phyloP scores from a whole-genome alignment of 2,888 invertebrate genomes.

The Chromoteleia sp. region DNA sequence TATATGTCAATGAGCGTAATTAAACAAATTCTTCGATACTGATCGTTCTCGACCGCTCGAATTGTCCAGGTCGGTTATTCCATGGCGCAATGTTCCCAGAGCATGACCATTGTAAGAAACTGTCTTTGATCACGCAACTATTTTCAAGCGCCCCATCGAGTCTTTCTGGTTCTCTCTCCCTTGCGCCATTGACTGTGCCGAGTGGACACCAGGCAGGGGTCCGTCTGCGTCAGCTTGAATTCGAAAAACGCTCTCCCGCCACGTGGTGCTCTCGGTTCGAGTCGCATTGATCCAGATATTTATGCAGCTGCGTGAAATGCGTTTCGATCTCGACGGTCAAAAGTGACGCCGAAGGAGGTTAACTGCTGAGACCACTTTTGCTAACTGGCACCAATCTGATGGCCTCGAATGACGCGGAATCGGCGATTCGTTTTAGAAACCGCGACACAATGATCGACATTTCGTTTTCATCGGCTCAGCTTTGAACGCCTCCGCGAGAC shows the following conservation, averaged over 20 bases:
- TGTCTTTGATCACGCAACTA: conserved; percentile 49
- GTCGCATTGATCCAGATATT: conserved; percentile 52
- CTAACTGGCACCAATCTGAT: neutral
- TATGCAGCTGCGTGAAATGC: conserved; percentile 35
- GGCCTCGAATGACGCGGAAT: neutral
- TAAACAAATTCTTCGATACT: neutral
- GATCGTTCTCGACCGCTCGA: neutral
- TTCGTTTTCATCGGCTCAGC: conserved; percentile 29
- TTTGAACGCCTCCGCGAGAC: conserved; percentile 23
- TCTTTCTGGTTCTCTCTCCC: conserved; percentile 57
- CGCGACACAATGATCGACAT: conserved; percentile 32
- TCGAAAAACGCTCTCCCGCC: conserved; percentile 24
- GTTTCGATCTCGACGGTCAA: conserved; percentile 12
- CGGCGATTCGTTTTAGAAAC: neutral
- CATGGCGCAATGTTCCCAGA: conserved; percentile 25
- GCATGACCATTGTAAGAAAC: conserved; percentile 38
- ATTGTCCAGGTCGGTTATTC: conserved; percentile 1
- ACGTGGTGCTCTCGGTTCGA: conserved; percentile 4
- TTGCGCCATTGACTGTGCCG: conserved; percentile 22
- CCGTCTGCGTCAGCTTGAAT: conserved; percentile 42
- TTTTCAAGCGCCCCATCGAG: conserved; percentile 53
- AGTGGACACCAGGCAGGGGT: conserved; percentile 54
- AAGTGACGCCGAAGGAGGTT: neutral
- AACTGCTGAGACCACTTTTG: neutral
- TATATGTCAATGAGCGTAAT: no score